Conservation (phyloP, 1,140 invertebrate species). For the Eueides isabella region DNA sequence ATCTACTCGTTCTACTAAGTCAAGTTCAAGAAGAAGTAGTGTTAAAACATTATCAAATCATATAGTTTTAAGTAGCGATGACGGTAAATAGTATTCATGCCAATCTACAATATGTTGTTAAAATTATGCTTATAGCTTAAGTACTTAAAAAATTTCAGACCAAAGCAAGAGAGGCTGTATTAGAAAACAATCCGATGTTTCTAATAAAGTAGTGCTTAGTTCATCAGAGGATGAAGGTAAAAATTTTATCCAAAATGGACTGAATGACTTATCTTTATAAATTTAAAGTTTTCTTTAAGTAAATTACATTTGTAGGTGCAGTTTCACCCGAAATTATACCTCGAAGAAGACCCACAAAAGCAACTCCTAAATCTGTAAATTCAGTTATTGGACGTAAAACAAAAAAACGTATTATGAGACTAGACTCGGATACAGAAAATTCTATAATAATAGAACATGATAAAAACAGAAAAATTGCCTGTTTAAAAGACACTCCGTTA, state of each 20-base stretch:
- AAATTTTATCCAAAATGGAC: neutral
- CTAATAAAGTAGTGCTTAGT: conserved; percentile 51
- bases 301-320: conserved; percentile 37
- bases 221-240: conserved; percentile 69
- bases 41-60: conserved; percentile 29
- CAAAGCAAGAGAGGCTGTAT: conserved; percentile 47
- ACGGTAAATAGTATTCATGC: conserved; percentile 50
- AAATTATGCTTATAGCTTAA: neutral
- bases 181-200: conserved; percentile 43
- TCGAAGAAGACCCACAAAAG: conserved; percentile 45
- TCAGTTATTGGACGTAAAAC: conserved; percentile 55
- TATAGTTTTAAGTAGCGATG: conserved; percentile 59
- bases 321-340: conserved; percentile 66
- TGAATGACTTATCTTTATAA: too few species aligned
- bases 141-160: conserved; percentile 38
- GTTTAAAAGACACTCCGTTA: conserved; percentile 66
- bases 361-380: conserved; percentile 39
- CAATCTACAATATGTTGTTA: neutral
- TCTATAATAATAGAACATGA: conserved; percentile 66
- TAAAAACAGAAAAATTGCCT: conserved; percentile 56
- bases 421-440: conserved; percentile 73
- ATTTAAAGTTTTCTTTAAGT: neutral
- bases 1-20: conserved; percentile 27
- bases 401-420: conserved; percentile 61
- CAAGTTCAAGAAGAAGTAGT: conserved; percentile 41